Conservation (phyloP, 2,113 vertebrate species). For the Ibidorhyncha struthersii region DNA sequence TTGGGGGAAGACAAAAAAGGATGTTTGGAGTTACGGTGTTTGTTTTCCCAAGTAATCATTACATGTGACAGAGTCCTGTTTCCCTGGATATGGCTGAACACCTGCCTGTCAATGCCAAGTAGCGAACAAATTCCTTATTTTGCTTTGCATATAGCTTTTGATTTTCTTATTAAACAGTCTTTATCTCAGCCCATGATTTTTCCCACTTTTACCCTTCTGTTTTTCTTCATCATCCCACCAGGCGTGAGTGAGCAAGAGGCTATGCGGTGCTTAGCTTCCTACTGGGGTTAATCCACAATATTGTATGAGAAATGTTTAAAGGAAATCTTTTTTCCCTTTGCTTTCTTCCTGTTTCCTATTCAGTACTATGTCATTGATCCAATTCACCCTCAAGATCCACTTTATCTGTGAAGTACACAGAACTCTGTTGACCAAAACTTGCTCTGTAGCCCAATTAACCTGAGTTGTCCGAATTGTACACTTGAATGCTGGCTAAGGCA, state of each 20-base stretch:
- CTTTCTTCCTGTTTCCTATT: not conserved
- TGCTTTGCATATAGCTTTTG: not conserved
- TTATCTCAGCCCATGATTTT: not conserved
- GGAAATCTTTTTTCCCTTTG: not conserved
- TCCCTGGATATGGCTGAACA: not conserved
- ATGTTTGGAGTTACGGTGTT: rapidly evolving
- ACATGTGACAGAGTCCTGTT: rapidly evolving
- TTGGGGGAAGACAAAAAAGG: not conserved
- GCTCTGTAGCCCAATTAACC: not conserved
- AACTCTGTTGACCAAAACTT: not conserved
- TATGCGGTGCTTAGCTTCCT: not conserved
- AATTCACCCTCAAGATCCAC: not conserved
- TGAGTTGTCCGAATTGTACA: rapidly evolving
- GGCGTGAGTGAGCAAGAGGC: rapidly evolving
- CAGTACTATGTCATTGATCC: not conserved
- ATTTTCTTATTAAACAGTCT: not conserved
- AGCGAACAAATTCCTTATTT: not conserved
- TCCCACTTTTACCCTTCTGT: not conserved
- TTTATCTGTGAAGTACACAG: not conserved
- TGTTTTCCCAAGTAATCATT: not conserved
- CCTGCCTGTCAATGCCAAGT: rapidly evolving
- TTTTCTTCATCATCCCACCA: not conserved
- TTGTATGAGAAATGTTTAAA: not conserved
- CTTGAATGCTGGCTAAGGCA: not conserved
- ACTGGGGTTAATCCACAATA: not conserved